These are phyloP conservation scores for Leucoraja ocellata DNA, from an alignment of 2,797 vertebrate genomes.

Conservation along the genomic window DNA sequence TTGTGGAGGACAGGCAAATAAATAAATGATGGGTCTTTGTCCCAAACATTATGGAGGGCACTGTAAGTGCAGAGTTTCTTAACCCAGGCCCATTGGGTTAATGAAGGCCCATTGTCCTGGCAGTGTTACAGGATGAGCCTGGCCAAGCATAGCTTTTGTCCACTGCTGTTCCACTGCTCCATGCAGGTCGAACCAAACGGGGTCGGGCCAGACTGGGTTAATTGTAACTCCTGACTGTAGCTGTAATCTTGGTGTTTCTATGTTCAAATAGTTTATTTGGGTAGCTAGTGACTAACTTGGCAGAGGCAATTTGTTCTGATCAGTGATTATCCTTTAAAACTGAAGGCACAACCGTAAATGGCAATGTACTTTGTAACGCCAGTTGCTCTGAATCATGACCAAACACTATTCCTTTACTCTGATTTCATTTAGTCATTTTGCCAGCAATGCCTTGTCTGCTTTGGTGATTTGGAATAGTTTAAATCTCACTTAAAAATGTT, in stretches of 20 bases:
- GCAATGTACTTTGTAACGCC: constrained; percentile 45
- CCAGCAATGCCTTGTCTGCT: constrained; percentile 3
- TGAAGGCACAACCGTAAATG: constrained; percentile 58
- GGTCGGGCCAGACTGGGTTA: too few species aligned
- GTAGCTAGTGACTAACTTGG: not conserved
- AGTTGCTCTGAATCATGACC: constrained; percentile 30
- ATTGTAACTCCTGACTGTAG: not conserved
- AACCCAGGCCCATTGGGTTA: too few species aligned
- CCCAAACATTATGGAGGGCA: too few species aligned
- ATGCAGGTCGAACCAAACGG: too few species aligned
- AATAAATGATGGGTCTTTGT: too few species aligned
- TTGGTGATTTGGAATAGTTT: not conserved
- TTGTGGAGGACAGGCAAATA: too few species aligned
- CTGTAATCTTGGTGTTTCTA: not conserved
- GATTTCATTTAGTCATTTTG: not conserved
- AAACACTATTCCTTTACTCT: constrained; percentile 22
- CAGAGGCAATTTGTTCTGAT: not conserved
- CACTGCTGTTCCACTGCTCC: too few species aligned
- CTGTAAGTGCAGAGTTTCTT: too few species aligned
- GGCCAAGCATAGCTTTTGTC: too few species aligned
- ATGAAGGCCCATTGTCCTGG: too few species aligned
- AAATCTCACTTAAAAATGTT: too few species aligned
- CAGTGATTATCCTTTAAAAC: not conserved
- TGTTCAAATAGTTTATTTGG: not conserved
- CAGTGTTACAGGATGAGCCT: too few species aligned